Evolutionary conservation across 2,797 vertebrate species (phyloP).

Genomic region (Rhinella marina): DNA sequence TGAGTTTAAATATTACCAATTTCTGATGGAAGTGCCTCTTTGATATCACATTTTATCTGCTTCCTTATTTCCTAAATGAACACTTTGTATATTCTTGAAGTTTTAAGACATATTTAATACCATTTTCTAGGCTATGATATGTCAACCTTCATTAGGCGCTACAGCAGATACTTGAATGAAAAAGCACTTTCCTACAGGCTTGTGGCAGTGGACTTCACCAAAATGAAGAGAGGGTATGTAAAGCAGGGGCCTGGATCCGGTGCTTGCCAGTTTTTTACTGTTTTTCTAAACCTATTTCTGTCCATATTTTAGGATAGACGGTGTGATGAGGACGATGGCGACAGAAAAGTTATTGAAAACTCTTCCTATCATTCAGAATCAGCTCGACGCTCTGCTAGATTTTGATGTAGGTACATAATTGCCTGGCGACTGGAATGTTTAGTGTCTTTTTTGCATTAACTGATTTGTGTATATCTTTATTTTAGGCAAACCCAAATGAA

Average conservation of each 20-base stretch:
- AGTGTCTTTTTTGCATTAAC: not conserved
- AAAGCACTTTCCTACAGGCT: constrained; percentile 94
- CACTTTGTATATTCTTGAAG: not conserved
- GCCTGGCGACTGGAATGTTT: not conserved
- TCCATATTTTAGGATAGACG: constrained; percentile 78
- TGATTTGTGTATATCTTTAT: constrained; percentile 29
- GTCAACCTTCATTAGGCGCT: constrained; percentile 93
- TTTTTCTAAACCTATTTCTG: not conserved
- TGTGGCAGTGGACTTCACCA: constrained; percentile 94
- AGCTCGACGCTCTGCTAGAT: constrained; percentile 91
- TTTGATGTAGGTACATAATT: constrained; percentile 82
- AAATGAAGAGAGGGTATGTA: constrained; percentile 92
- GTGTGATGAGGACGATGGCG: constrained; percentile 94
- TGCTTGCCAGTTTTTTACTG: not conserved
- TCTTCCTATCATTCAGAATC: constrained; percentile 92
- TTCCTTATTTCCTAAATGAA: not conserved
- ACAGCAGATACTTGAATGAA: constrained; percentile 95
- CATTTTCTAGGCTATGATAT: constrained; percentile 88
- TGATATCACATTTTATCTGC: too few relatives aligned
- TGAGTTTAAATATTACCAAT: too few relatives aligned
- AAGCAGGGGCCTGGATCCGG: not conserved
- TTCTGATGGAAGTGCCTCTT: too few relatives aligned
- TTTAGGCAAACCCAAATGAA: constrained; percentile 91
- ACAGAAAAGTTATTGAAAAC: constrained; percentile 92
- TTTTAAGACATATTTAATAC: not conserved